These are phyloP conservation scores for Atethmia centrago DNA, from an alignment of 2,888 invertebrate genomes.

Conservation along the genomic window DNA sequence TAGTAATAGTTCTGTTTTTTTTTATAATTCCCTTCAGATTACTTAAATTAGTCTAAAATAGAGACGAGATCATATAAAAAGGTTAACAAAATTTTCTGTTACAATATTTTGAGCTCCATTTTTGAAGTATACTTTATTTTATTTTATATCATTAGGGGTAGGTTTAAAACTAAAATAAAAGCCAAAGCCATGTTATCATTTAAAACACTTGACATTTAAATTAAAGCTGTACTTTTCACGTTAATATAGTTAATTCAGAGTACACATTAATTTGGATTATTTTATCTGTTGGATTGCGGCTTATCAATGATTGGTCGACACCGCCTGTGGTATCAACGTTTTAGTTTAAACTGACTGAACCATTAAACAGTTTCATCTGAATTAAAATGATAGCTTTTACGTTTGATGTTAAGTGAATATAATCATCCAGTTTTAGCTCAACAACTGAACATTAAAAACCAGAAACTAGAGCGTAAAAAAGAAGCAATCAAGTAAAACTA, in stretches of 20 bases:
- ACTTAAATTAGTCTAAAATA: background rate
- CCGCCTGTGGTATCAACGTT: constrained; percentile 37
- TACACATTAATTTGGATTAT: constrained; percentile 44
- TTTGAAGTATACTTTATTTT: background rate
- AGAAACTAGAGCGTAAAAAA: constrained; percentile 4
- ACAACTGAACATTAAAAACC: background rate
- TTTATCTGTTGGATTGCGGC: constrained; percentile 39
- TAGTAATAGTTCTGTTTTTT: background rate
- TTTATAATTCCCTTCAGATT: background rate
- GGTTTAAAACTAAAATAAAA: constrained; percentile 8
- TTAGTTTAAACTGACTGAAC: constrained; percentile 45
- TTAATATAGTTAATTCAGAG: constrained; percentile 20
- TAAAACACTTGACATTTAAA: constrained; percentile 13
- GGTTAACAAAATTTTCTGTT: background rate
- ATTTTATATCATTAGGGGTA: background rate
- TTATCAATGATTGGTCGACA: constrained; percentile 47
- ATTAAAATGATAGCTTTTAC: constrained; percentile 14
- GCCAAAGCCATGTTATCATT: constrained; percentile 13
- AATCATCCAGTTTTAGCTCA: background rate
- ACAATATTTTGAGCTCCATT: background rate
- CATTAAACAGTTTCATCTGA: constrained; percentile 30
- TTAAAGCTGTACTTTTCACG: constrained; percentile 16
- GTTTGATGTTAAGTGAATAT: background rate
- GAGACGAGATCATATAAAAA: background rate
- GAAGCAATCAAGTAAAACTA: constrained; percentile 33